Conservation (phyloP, 2,797 vertebrate species). For the Enteromius unitaeniatus region DNA sequence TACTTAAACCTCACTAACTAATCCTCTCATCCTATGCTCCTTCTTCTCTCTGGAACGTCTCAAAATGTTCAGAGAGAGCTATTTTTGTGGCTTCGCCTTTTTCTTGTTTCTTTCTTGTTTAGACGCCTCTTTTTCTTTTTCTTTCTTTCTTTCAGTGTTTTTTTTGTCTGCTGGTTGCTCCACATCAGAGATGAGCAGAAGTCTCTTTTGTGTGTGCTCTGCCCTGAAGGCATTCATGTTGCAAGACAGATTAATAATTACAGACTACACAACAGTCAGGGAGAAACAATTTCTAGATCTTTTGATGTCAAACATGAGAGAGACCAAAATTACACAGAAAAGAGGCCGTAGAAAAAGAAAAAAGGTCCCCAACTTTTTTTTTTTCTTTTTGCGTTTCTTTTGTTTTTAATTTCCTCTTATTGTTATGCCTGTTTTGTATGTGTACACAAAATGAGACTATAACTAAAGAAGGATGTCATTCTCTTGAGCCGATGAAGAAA, state of each 20-base stretch:
- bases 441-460: conserved; percentile 13
- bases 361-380: conserved; percentile 70
- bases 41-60: conserved; percentile 57
- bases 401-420: conserved; percentile 69
- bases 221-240: conserved; percentile 77
- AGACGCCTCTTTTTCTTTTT: conserved; percentile 18
- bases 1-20: conserved; percentile 3
- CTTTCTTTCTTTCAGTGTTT: conserved; percentile 44
- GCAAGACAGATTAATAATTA: conserved; percentile 84
- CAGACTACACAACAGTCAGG: conserved; percentile 76
- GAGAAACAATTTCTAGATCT: conserved; percentile 73
- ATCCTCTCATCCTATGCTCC: conserved; percentile 63
- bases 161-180: conserved; percentile 47
- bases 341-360: conserved; percentile 64
- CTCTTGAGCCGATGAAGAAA: conserved; percentile 22
- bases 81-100: conserved; percentile 63
- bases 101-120: conserved; percentile 43
- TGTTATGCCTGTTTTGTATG: conserved; percentile 59
- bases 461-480: conserved; percentile 34
- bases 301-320: conserved; percentile 85
- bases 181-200: conserved; percentile 59
- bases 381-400: conserved; percentile 56
- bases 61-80: conserved; percentile 36
- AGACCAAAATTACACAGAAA: conserved; percentile 84
- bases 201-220: conserved; percentile 75